Evolutionary conservation across 53 echinoderm and acorn worm genomes (phyloP).

Genomic region (Pentamera pediparva): DNA sequence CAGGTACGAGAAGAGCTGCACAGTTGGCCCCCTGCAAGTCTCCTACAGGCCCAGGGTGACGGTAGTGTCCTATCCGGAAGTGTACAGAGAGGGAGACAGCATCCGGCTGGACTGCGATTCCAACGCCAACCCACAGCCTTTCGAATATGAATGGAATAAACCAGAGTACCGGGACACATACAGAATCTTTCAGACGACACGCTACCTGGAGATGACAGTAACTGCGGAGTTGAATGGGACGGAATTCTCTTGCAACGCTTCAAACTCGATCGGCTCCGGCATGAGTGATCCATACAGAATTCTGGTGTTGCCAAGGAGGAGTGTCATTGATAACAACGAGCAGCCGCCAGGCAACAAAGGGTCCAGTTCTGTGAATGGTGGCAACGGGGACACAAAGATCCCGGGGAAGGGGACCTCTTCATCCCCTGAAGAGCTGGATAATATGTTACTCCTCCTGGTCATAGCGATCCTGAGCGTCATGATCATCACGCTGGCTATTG

Average conservation of each 20-base stretch:
- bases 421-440: slow-evolving; percentile 51
- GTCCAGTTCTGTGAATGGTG: not conserved
- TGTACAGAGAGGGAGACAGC: slow-evolving; percentile 30
- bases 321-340: not conserved
- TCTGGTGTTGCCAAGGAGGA: not conserved
- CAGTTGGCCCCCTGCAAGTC: slow-evolving; percentile 51
- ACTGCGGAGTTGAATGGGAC: slow-evolving; percentile 49
- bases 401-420: slow-evolving; percentile 26
- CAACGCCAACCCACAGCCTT: slow-evolving; percentile 64
- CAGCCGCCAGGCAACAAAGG: no score
- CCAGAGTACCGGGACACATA: slow-evolving; percentile 19
- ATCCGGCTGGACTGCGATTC: slow-evolving; percentile 56
- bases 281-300: slow-evolving; percentile 22
- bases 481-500: slow-evolving; percentile 58
- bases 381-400: not conserved
- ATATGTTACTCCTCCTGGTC: slow-evolving; percentile 55
- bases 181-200: slow-evolving; percentile 37
- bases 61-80: slow-evolving; percentile 24
- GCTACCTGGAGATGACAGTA: slow-evolving; percentile 41
- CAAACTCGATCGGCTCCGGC: slow-evolving; percentile 48
- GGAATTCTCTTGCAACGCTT: slow-evolving; percentile 61
- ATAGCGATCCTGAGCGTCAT: slow-evolving; percentile 70
- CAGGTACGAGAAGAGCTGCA: slow-evolving; percentile 50
- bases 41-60: slow-evolving; percentile 51
- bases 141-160: slow-evolving; percentile 50